These are phyloP conservation scores for Sapayoa aenigma DNA, from an alignment of 2,113 vertebrate genomes.

Conservation along the genomic window DNA sequence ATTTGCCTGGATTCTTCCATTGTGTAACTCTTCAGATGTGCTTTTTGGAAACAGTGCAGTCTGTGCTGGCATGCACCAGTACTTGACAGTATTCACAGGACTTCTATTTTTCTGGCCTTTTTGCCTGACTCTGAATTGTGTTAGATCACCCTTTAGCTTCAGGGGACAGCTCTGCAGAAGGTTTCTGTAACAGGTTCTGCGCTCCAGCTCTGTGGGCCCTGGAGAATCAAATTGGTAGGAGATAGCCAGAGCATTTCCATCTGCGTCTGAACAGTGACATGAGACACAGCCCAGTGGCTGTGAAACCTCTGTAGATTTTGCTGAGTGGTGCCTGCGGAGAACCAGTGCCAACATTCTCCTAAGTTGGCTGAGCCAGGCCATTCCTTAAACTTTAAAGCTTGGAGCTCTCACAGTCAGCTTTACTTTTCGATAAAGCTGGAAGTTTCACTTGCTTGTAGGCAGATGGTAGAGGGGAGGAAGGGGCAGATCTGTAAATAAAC, in stretches of 20 bases:
- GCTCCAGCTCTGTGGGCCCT: not conserved
- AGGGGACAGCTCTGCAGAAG: not conserved
- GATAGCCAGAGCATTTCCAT: not conserved
- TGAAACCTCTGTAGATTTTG: not conserved
- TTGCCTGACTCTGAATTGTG: not conserved
- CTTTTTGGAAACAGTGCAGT: not conserved
- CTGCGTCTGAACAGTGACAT: not conserved
- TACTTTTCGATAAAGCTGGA: not conserved
- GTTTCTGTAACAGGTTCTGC: not conserved
- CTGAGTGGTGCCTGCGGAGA: not conserved
- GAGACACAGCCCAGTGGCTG: not conserved
- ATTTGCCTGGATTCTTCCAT: not conserved
- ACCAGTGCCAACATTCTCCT: not conserved
- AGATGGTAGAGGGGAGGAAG: not conserved
- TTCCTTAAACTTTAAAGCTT: not conserved
- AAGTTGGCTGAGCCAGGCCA: not conserved
- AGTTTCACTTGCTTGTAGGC: not conserved
- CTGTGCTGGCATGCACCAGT: not conserved
- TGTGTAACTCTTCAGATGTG: not conserved
- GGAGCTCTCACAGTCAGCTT: not conserved
- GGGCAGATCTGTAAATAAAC: not conserved
- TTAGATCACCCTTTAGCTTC: not conserved
- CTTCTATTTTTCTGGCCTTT: not conserved
- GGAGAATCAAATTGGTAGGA: not conserved
- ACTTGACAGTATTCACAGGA: not conserved